These are phyloP conservation scores for Plebejus argus DNA, from an alignment of 2,888 invertebrate species.

Conservation along the genomic window DNA sequence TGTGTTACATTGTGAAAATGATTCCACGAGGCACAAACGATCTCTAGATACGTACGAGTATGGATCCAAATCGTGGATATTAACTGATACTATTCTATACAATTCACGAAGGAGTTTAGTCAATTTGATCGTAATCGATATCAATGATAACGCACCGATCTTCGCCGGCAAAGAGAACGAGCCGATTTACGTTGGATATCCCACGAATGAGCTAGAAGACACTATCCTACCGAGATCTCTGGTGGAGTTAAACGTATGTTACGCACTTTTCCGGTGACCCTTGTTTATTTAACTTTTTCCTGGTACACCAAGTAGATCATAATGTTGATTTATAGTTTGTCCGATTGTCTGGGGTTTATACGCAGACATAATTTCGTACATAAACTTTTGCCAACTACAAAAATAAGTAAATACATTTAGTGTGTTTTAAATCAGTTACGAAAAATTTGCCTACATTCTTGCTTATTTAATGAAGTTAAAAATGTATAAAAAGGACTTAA, in stretches of 20 bases:
- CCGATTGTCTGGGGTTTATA: neutral
- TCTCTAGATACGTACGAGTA: conserved; percentile 60
- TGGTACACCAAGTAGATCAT: neutral
- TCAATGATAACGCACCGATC: conserved; percentile 76
- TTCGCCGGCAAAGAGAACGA: conserved; percentile 63
- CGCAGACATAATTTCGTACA: neutral
- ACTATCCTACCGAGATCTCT: conserved; percentile 68
- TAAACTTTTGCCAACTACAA: neutral
- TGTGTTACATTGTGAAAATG: conserved; percentile 56
- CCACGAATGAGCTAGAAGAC: conserved; percentile 60
- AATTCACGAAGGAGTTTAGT: conserved; percentile 66
- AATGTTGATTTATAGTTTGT: neutral
- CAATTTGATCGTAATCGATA: conserved; percentile 75
- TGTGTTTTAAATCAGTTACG: too few species aligned
- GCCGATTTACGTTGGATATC: conserved; percentile 73
- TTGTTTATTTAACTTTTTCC: neutral
- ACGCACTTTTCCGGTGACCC: neutral
- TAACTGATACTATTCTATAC: conserved; percentile 63
- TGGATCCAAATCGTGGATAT: conserved; percentile 65
- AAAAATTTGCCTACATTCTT: too few species aligned
- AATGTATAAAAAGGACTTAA: too few species aligned
- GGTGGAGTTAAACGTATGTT: conserved; percentile 66
- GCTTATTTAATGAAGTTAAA: too few species aligned
- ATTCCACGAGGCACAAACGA: conserved; percentile 54
- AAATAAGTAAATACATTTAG: too few species aligned